Conservation (phyloP, 2,888 invertebrate genomes). For the Graphium colonna region DNA sequence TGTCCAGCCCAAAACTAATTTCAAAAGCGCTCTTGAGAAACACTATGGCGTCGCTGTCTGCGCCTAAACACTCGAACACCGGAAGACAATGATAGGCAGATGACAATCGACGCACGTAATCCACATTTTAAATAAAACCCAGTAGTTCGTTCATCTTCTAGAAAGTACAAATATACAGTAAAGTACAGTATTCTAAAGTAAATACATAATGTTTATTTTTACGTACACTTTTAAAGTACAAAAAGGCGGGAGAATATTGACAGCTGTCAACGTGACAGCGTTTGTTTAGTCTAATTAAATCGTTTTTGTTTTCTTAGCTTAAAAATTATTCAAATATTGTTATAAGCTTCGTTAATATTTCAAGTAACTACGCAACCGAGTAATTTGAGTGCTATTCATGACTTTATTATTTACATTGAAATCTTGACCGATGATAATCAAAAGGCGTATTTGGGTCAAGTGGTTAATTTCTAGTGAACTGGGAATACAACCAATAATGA, state of each 20-base stretch:
- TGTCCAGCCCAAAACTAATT: constrained; percentile 43
- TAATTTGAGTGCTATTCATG: background rate
- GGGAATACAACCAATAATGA: background rate
- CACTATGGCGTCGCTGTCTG: constrained; percentile 39
- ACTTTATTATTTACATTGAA: background rate
- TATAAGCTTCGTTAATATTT: background rate
- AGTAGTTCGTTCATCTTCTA: constrained; percentile 40
- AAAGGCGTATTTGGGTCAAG: constrained; percentile 1
- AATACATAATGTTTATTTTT: constrained; percentile 28
- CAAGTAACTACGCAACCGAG: background rate
- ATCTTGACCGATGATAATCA: background rate
- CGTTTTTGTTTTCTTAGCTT: background rate
- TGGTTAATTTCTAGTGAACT: background rate
- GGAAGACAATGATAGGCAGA: constrained; percentile 44
- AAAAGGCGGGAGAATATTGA: background rate
- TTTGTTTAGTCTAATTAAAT: background rate
- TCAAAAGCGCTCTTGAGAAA: constrained; percentile 38
- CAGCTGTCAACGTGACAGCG: background rate
- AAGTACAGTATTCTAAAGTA: constrained; percentile 28
- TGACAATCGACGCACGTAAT: constrained; percentile 50
- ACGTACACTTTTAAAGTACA: background rate
- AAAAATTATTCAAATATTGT: background rate
- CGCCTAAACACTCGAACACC: constrained; percentile 38
- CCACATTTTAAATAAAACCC: constrained; percentile 42
- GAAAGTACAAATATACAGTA: constrained; percentile 68